Percentiles rank a stretch among this genome's conserved stretches.
Conservation (phyloP, 1,140 invertebrate genomes). For the Temnothorax curvispinosus region DNA sequence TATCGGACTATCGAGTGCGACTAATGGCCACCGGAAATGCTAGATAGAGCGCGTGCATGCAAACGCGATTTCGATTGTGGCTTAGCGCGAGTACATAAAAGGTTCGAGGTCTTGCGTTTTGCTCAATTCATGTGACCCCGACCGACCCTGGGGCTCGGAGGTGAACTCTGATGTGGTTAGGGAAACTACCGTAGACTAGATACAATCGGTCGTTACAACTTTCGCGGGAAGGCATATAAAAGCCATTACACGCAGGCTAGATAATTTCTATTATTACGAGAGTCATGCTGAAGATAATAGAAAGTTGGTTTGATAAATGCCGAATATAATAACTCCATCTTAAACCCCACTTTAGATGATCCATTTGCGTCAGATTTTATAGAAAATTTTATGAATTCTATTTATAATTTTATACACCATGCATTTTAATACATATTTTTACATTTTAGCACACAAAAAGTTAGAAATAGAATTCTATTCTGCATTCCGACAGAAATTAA, state of each 20-base stretch:
- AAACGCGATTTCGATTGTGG: slow-evolving; percentile 51
- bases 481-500: background rate
- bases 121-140: slow-evolving; percentile 56
- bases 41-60: slow-evolving; percentile 1
- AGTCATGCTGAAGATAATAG: slow-evolving; percentile 40
- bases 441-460: background rate
- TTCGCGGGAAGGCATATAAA: slow-evolving; percentile 50
- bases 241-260: slow-evolving; percentile 44
- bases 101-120: slow-evolving; percentile 40
- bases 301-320: slow-evolving; percentile 35
- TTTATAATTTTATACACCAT: background rate
- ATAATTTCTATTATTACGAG: slow-evolving; percentile 57
- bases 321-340: slow-evolving; percentile 34
- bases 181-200: slow-evolving; percentile 45
- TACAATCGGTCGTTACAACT: slow-evolving; percentile 59
- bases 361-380: background rate
- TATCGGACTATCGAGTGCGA: slow-evolving; percentile 49
- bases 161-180: slow-evolving; percentile 51
- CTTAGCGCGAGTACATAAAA: slow-evolving; percentile 21
- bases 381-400: background rate
- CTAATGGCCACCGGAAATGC: slow-evolving; percentile 39
- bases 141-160: slow-evolving; percentile 25
- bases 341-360: slow-evolving; percentile 11
- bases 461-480: background rate
- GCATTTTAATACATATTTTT: background rate